Evolutionary conservation across 2,888 invertebrate species (phyloP), one percentile per base, ranked within the genome.

Genomic region (Zaprionus obscuricornis): DNA sequence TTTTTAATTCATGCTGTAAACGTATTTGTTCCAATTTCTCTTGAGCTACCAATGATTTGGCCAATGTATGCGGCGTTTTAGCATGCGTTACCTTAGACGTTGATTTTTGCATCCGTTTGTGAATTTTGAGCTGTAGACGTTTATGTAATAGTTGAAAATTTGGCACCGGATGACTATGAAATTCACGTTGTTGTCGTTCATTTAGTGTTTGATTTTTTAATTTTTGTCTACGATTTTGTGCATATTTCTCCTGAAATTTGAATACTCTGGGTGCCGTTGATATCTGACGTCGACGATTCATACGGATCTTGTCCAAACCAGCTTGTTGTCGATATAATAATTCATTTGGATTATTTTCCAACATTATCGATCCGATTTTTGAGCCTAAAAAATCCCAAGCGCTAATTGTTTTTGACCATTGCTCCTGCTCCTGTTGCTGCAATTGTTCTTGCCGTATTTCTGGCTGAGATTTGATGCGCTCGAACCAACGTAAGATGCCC

Each of bases 311-410:
- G 13, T 74, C 60, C 29, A 54, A 7, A 1, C 85, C 85, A 0
- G 84, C 84, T 29, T 49, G 59, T 22, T 79, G 79, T 0, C 81
- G 69, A 16, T 39, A 24, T 27, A 66, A 11, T 2, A n/a, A 20
- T 1, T 36, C 49, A 6, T 62, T 58, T 2, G 33, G 6, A 0
- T 47, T 45, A 3, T 26, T 16, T 31, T 79, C 83, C 13, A 37
- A 3, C 7, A 79, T 3, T 2, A 65, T 51, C 1, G 56, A 46
- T 10, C n/a, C 20, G 1, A 79, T 8, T 0, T 33, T 46, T 1
- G 1, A 3, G 5, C 33, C 59, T 43, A 85, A 3, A 0, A 45
- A 22, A 1, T 54, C 51, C 1, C 40, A 55, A 3, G 66, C 1
- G 45, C 17, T 0, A 42, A 4, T 59, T 50, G 2, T n/a, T 1